Evolutionary conservation across 2,113 vertebrate genomes (phyloP).

Genomic region (Sitta europaea): DNA sequence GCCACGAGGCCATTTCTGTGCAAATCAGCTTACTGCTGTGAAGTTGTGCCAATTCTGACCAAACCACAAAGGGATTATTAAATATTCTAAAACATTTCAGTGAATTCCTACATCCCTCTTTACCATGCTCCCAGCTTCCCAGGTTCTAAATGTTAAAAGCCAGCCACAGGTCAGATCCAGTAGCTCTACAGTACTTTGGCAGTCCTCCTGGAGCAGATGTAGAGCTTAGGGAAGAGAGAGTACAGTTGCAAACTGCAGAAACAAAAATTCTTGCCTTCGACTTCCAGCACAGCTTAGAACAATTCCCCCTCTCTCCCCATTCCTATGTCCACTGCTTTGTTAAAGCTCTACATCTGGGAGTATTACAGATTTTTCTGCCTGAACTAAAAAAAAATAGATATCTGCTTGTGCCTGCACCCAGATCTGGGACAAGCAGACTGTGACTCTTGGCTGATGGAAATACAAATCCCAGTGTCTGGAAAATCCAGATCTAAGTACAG

Average conservation of each 20-base stretch:
- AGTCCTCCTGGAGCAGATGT: background rate
- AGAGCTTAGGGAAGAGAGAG: background rate
- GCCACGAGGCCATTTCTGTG: constrained; percentile 45
- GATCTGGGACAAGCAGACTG: background rate
- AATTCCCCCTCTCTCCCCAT: background rate
- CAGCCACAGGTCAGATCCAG: background rate
- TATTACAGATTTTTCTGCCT: background rate
- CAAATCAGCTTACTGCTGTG: constrained; percentile 52
- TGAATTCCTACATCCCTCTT: background rate
- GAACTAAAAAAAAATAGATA: background rate
- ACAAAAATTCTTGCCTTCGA: background rate
- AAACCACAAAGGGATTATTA: constrained; percentile 17
- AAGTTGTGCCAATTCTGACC: constrained; percentile 44
- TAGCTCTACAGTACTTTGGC: background rate
- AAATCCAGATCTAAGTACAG: constrained; percentile 10
- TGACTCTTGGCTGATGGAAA: constrained; percentile 16
- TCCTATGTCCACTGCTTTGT: background rate
- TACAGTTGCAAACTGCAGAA: background rate
- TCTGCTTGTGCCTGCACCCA: background rate
- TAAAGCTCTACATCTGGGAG: background rate
- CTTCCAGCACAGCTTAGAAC: background rate
- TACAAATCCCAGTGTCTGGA: background rate
- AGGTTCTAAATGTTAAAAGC: constrained; percentile 4
- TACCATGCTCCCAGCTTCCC: background rate
- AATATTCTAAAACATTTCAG: constrained; percentile 1